A percentile compares a stretch with the other conserved stretches of the same genome.
Evolutionary conservation across 2,888 invertebrate species (phyloP).

Genomic region (Hypomecis atomaria): DNA sequence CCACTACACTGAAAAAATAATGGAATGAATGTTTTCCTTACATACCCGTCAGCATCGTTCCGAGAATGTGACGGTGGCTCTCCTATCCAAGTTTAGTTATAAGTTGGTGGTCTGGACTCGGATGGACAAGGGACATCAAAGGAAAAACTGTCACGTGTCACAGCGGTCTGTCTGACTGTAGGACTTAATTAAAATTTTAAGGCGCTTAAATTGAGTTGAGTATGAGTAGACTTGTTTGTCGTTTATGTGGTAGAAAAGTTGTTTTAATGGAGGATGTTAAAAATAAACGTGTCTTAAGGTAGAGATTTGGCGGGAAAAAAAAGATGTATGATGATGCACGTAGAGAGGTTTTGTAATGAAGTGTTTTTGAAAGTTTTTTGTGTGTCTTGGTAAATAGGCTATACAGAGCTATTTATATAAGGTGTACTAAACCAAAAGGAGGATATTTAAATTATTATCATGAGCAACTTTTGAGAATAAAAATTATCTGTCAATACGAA

Average conservation of each 20-base stretch:
- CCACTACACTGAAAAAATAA: not conserved
- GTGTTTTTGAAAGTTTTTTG: too few relatives aligned
- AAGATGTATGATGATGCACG: too few relatives aligned
- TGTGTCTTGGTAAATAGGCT: too few relatives aligned
- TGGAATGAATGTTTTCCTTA: not conserved
- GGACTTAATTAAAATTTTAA: constrained; percentile 29
- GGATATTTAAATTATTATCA: too few relatives aligned
- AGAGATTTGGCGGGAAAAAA: too few relatives aligned
- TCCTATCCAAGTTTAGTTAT: not conserved
- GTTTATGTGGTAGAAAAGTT: not conserved
- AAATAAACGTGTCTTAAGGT: too few relatives aligned
- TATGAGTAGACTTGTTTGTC: constrained; percentile 5
- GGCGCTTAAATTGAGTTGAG: constrained; percentile 20
- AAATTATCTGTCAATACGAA: too few relatives aligned
- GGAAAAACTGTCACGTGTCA: constrained; percentile 59
- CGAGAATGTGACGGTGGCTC: not conserved
- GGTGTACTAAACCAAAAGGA: too few relatives aligned
- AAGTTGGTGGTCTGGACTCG: constrained; percentile 27
- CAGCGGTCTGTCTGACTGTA: constrained; percentile 45
- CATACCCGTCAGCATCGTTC: not conserved
- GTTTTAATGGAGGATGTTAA: too few relatives aligned
- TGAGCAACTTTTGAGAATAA: too few relatives aligned
- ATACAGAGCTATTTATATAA: too few relatives aligned
- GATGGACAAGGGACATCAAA: constrained; percentile 69
- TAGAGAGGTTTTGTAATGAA: too few relatives aligned